Evolutionary conservation across 2,888 invertebrate genomes (phyloP).

Genomic region (Helleia helle): DNA sequence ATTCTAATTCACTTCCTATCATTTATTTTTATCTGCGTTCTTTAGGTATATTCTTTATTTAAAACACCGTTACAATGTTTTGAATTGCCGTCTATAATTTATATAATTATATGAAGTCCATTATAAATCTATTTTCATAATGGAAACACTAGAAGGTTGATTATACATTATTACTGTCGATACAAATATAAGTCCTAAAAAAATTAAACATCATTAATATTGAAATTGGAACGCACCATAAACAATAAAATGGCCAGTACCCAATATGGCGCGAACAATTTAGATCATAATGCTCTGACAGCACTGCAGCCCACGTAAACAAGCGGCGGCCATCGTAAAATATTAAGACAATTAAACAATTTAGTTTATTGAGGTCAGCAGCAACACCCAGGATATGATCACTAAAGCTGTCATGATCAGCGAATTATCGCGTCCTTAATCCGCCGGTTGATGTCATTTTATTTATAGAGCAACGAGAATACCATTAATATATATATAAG

Average conservation of each 20-base stretch:
- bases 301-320: neutral
- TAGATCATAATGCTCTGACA: neutral
- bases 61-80: too few species aligned
- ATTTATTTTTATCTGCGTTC: too few species aligned
- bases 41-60: too few species aligned
- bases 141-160: too few species aligned
- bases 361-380: slow-evolving; percentile 6
- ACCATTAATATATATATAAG: too few species aligned
- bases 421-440: neutral
- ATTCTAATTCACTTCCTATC: too few species aligned
- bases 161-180: too few species aligned
- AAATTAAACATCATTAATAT: neutral
- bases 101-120: too few species aligned
- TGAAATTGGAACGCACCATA: neutral
- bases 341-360: slow-evolving; percentile 8
- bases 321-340: slow-evolving; percentile 1
- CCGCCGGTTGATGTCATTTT: neutral
- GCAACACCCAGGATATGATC: slow-evolving; percentile 1
- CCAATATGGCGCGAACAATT: neutral
- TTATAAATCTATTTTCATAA: too few species aligned
- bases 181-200: too few species aligned
- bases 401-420: neutral
- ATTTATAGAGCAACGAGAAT: neutral
- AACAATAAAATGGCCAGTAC: neutral
- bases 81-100: too few species aligned